Percentiles rank a stretch among this genome's conserved stretches.
Conservation (phyloP, 2,888 invertebrate genomes). For the Microctonus aethiopoides region DNA sequence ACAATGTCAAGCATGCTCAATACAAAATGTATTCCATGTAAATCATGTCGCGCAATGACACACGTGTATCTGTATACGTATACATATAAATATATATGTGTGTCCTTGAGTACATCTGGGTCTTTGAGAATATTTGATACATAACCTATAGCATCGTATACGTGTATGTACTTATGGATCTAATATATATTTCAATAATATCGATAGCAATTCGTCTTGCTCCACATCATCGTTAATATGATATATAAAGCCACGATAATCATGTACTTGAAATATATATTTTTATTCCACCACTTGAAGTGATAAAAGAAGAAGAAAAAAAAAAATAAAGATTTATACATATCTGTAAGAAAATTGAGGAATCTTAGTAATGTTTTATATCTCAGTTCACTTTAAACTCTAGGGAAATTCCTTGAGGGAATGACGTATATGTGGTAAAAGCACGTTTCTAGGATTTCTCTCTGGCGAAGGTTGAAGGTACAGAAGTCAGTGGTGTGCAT, state of each 20-base stretch:
- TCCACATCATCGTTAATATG: neutral
- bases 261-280: neutral
- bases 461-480: slow-evolving; percentile 24
- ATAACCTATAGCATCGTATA: neutral
- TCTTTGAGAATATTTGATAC: slow-evolving; percentile 8
- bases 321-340: too few relatives aligned
- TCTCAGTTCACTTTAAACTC: slow-evolving; percentile 16
- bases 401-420: slow-evolving; percentile 38
- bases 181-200: neutral
- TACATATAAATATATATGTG: too few relatives aligned
- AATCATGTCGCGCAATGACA: neutral
- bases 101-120: slow-evolving; percentile 4
- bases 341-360: neutral
- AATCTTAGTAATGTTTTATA: slow-evolving; percentile 25
- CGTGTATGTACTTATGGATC: neutral
- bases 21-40: neutral
- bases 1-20: slow-evolving; percentile 1
- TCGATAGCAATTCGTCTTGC: neutral
- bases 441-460: slow-evolving; percentile 19
- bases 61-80: too few relatives aligned
- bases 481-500: neutral
- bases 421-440: neutral
- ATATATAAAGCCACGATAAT: neutral
- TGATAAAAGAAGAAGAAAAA: too few relatives aligned
- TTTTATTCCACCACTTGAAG: neutral